Percentiles rank a stretch among this genome's conserved stretches.
Evolutionary conservation across 2,797 vertebrate species (phyloP).

Genomic region (Pitangus sulphuratus): DNA sequence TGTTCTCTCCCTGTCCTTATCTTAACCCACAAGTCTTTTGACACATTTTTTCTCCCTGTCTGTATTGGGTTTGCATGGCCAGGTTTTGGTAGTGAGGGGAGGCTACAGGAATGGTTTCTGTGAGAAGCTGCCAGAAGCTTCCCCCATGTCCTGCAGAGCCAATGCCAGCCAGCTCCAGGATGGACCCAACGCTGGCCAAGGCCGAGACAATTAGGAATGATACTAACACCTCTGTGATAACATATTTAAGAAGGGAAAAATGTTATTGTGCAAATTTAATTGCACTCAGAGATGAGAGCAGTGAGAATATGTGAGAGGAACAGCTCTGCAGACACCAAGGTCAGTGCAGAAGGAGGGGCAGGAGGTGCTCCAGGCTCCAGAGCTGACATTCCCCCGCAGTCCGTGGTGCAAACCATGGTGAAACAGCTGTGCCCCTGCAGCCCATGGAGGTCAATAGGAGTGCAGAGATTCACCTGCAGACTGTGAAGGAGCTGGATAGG

Average conservation of each 20-base stretch:
- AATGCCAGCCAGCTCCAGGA: not conserved
- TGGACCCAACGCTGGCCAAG: accelerated
- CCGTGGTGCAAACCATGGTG: accelerated
- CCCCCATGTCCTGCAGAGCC: accelerated
- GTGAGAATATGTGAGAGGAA: not conserved
- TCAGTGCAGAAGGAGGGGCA: not conserved
- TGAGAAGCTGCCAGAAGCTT: not conserved
- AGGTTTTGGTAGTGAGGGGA: not conserved
- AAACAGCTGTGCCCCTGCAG: not conserved
- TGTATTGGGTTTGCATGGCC: not conserved
- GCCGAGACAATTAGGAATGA: accelerated
- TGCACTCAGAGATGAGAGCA: not conserved
- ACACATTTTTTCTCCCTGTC: not conserved
- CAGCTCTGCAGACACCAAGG: not conserved
- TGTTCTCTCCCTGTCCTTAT: not conserved
- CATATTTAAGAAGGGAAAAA: not conserved
- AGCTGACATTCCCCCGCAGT: not conserved
- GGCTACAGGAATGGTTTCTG: not conserved
- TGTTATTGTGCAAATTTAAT: not conserved
- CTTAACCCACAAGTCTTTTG: not conserved
- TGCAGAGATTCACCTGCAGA: not conserved
- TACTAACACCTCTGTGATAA: not conserved
- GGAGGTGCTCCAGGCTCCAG: not conserved
- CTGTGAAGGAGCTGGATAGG: accelerated
- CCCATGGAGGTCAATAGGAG: accelerated